Percentiles rank a stretch among this genome's conserved stretches.
Evolutionary conservation across 30 jellyfish, hydroid and myxozoan species (phyloP).

Genomic region (Aurelia coerulea): DNA sequence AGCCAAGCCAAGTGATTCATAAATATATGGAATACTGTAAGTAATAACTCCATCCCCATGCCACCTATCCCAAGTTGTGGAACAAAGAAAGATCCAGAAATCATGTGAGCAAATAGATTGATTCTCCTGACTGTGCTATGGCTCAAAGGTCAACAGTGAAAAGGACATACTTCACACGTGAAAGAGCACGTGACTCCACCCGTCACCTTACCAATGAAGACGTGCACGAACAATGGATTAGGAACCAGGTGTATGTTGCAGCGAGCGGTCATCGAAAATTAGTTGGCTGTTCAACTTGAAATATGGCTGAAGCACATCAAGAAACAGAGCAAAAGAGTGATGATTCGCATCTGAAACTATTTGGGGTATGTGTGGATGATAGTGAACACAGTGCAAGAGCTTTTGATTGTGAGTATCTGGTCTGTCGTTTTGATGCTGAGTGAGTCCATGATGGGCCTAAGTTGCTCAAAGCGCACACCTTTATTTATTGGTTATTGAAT

Average conservation of each 20-base stretch:
- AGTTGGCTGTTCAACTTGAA: background rate
- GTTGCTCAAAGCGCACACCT: background rate
- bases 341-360: slow-evolving; percentile 44
- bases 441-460: background rate
- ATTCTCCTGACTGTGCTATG: background rate
- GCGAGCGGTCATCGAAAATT: too few relatives aligned
- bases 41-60: too few relatives aligned
- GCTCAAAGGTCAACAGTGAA: background rate
- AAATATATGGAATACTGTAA: too few relatives aligned
- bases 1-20: too few relatives aligned
- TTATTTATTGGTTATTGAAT: too few relatives aligned
- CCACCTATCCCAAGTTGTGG: background rate
- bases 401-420: slow-evolving; percentile 75
- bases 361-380: slow-evolving; percentile 86
- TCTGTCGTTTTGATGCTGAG: background rate
- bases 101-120: background rate
- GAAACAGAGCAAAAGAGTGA: slow-evolving; percentile 44
- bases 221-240: too few relatives aligned
- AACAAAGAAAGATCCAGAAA: background rate
- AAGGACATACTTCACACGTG: background rate
- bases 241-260: too few relatives aligned
- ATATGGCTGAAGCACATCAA: slow-evolving; percentile 59
- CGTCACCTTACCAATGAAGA: background rate
- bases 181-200: background rate
- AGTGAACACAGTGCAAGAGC: slow-evolving; percentile 82